Evolutionary conservation across 2,113 vertebrate species (phyloP), one percentile per base, ranked within the genome.

Genomic region (Ondatra zibethicus): DNA sequence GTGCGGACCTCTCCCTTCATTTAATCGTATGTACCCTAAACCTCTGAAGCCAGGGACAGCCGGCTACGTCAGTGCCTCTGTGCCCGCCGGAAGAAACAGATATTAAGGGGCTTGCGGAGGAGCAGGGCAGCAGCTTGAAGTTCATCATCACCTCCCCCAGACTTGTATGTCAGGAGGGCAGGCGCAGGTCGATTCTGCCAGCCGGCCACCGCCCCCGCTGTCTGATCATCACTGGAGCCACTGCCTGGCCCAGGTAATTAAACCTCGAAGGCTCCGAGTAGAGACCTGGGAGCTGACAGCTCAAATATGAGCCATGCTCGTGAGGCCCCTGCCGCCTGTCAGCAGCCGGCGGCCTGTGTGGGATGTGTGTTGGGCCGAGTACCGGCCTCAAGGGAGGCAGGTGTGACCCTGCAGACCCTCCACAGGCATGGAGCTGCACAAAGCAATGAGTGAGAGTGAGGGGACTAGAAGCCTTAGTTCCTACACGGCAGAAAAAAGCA

Each of bases 231-330:
- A 72, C 21, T 7, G 77, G 72, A 86, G 72, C 50, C 50, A 33
- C 82, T 50, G 94, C 39, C 80, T 92, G 82, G 50, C 81, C 45
- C 29, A 70, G 80, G 95, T 89, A 95, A 85, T 90, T 93, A 89
- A 85, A 92, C 72, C 66, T 45, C 42, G 36, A 14, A 72, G 47
- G 88, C 86, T 66, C 58, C 23, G 52, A 58, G 86, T 82, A 81
- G 1, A 95, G 81, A 77, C n/a, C 1, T 17, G 73, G 47, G 65
- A 66, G 91, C n/a, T 93, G 96, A 96, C 84, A 96, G 89, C 73
- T 97, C 77, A 2, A 47, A 92, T 88, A 77, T 55, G 96, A 96
- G 36, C 33, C 7, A 25, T 55, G 80, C 55, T 50, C 2, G 13
- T 23, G 81, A 39, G 39, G 87, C n/a, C 77, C 86, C n/a, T 4